Evolutionary conservation across 2,113 vertebrate genomes (phyloP), one percentile per base, ranked within the genome.

Genomic region (Hylia prasina): DNA sequence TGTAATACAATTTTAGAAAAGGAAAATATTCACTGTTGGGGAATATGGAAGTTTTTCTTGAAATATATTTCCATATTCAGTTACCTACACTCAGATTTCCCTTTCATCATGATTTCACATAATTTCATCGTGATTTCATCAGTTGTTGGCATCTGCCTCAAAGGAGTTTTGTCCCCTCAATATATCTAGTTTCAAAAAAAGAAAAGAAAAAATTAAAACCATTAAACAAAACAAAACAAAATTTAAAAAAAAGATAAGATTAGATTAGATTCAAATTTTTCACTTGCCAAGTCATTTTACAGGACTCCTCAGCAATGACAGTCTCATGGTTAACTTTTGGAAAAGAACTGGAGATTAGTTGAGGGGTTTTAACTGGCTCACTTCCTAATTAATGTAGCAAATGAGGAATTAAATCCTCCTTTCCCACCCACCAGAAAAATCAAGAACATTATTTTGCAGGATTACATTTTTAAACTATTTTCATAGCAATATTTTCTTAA

Each of bases 311-410:
- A 53, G 40, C 27, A 93, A 17, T 82, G 44, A 79, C 30, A 80
- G 57, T 89, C 48, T 79, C 40, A 69, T 58, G 87, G 45, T 89
- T 94, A 93, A 79, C 71, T 84, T 27, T 60, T 94, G 83, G 60
- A 56, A 75, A 82, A 91, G 50, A 94, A 56, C 0, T 77, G 31
- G 44, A 80, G 47, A 84, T 68, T 68, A 84, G 35, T 39, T 5
- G 40, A 72, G 61, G 44, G 16, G 3, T 87, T 94, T 95, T 69
- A 60, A 66, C 48, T 82, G 42, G 23, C 25, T 86, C 11, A 31
- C 18, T 96, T 94, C 27, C 51, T 77, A 81, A 94, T 85, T 94
- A 84, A 42, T 79, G 54, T 86, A 88, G 70, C 24, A 58, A 88
- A 44, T 72, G 27, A 66, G 24, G 31, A 28, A 89, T 24, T 31